Base-by-base conservation (phyloP, 2,888 invertebrate species). In the Proisotoma minuta region DNA sequence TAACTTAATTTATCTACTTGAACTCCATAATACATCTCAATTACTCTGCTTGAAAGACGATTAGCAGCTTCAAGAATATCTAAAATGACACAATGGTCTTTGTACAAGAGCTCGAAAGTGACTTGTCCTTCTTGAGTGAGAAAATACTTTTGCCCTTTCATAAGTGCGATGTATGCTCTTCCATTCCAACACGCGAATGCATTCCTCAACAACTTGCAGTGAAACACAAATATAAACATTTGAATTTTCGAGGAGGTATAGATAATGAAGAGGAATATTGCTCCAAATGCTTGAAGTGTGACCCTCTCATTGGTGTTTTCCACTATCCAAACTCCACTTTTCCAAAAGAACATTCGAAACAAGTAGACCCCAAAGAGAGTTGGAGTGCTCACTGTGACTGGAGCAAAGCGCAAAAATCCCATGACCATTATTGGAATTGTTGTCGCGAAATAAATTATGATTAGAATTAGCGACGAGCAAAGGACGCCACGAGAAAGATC, bases 111-210 rank as follows among this genome's bases (percentile, higher is more conserved):
- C 15, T 48, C 47, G 27, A 56, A 63, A 0, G 58, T 68, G 1
- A 53, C 49, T 26, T 57, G 26, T 3, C 62, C 62, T 28, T 61
- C 63, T 12, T 63, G 58, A 8, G 66, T 66, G 34, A 58, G 58
- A 15, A 61, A 40, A 56, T 59, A 63, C 20, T 63, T 60, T 4
- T 58, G 57, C n/a, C 56, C 60, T 26, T 61, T 53, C 27, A 63
- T 47, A 4, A 70, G 49, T 2, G 65, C 56, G 8, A 63, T 59
- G 20, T 68, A 63, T 23, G 60, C 58, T 18, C 67, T 26, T n/a
- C 65, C 65, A 47, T 70, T 70, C 70, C 70, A 70, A 29, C 48
- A 53, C 2, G 59, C 60, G 43, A 68, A 68, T 3, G 67, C 64
- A 26, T 48, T 60, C 29, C 49, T 43, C 1, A 70, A 56, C 12